phyloP scores from a whole-genome alignment of 2,888 invertebrate genomes.

The Allygus modestus region DNA sequence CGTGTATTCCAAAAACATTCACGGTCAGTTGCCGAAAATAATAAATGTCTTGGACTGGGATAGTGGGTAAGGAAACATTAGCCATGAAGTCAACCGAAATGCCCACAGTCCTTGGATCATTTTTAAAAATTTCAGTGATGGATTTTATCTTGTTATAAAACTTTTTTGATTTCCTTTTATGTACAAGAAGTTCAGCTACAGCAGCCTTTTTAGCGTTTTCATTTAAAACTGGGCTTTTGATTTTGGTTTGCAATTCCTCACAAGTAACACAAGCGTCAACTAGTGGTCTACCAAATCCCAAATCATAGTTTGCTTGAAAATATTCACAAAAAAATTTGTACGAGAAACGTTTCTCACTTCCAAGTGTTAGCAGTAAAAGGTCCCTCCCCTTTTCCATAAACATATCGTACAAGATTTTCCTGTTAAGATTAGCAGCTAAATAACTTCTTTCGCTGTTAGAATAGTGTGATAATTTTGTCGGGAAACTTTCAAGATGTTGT shows the following conservation, averaged over 20 bases:
- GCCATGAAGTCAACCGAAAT: conserved; percentile 61
- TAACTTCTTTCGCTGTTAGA: conserved; percentile 21
- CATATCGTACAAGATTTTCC: conserved; percentile 34
- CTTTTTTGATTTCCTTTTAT: conserved; percentile 35
- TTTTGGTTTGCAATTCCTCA: conserved; percentile 40
- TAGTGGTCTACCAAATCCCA: conserved; percentile 41
- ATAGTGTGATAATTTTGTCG: conserved; percentile 17
- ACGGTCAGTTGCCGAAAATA: conserved; percentile 60
- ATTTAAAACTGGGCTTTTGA: conserved; percentile 25
- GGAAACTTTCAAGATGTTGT: conserved; percentile 31
- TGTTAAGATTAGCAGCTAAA: neutral
- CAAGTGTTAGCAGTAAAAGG: neutral
- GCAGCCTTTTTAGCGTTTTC: conserved; percentile 39
- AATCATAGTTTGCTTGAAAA: conserved; percentile 11
- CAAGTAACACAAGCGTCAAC: conserved; percentile 35
- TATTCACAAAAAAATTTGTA: conserved; percentile 44
- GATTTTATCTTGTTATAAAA: conserved; percentile 20
- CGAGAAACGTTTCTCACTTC: conserved; percentile 43
- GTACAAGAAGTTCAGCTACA: conserved; percentile 21
- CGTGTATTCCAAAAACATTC: conserved; percentile 55
- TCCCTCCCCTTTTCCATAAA: conserved; percentile 10
- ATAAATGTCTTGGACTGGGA: conserved; percentile 60
- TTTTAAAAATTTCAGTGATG: neutral
- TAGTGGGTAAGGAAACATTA: conserved; percentile 54
- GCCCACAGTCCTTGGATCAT: conserved; percentile 19